phyloP scores from a whole-genome alignment of 2,888 invertebrate species.

The Diadegma fenestrale region DNA sequence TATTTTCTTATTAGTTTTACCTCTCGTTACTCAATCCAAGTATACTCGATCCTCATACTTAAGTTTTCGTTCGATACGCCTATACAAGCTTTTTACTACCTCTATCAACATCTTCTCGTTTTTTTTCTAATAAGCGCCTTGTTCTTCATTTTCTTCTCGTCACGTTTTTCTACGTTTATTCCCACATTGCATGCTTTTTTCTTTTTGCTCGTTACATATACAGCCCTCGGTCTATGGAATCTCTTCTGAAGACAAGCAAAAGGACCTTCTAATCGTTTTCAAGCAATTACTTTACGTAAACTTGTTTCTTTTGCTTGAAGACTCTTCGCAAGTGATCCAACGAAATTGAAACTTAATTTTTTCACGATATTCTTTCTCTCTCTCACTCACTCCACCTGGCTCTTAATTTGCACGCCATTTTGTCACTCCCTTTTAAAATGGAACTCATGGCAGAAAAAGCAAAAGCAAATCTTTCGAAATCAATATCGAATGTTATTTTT shows the following conservation, averaged over 20 bases:
- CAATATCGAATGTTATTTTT: not conserved
- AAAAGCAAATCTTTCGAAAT: not conserved
- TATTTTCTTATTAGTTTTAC: slow-evolving; percentile 77
- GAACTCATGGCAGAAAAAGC: slow-evolving; percentile 16
- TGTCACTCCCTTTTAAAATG: slow-evolving; percentile 39
- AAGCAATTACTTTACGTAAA: not conserved
- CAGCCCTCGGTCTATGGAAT: slow-evolving; percentile 30
- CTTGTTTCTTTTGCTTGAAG: slow-evolving; percentile 14
- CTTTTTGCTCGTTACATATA: slow-evolving; percentile 59
- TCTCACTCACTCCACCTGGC: too few relatives aligned
- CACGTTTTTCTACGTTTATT: slow-evolving; percentile 51
- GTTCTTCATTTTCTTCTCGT: slow-evolving; percentile 51
- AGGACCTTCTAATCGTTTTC: not conserved
- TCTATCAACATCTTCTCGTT: slow-evolving; percentile 71
- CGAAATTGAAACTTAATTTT: slow-evolving; percentile 19
- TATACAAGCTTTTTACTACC: slow-evolving; percentile 74
- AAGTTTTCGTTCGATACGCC: slow-evolving; percentile 77
- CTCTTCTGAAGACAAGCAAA: slow-evolving; percentile 33
- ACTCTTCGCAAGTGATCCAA: slow-evolving; percentile 34
- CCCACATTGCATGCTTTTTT: slow-evolving; percentile 65
- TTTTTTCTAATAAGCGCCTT: slow-evolving; percentile 66
- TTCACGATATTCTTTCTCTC: not conserved
- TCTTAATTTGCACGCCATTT: slow-evolving; percentile 50
- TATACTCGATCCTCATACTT: slow-evolving; percentile 74
- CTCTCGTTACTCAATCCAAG: slow-evolving; percentile 75